Evolutionary conservation across 2,797 vertebrate genomes (phyloP).

Genomic region (Brotogeris chrysoptera): DNA sequence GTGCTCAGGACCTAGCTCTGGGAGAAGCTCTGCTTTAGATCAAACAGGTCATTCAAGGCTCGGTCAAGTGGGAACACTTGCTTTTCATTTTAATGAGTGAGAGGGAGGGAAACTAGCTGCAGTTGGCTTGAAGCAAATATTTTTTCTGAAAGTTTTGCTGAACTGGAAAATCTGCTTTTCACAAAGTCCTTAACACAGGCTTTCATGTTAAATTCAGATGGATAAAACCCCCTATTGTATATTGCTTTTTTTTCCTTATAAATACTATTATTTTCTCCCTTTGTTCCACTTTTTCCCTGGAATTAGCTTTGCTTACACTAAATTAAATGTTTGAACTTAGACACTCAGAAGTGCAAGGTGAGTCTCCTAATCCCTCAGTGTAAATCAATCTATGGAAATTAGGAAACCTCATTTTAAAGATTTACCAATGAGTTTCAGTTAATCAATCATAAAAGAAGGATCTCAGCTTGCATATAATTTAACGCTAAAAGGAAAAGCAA

Average conservation of each 20-base stretch:
- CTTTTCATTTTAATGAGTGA: conserved; percentile 41
- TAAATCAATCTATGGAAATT: background rate
- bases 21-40: conserved; percentile 16
- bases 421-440: background rate
- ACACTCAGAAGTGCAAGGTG: background rate
- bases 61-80: conserved; percentile 35
- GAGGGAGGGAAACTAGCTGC: conserved; percentile 7
- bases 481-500: background rate
- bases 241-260: background rate
- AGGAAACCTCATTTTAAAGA: background rate
- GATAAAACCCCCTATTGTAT: background rate
- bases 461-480: background rate
- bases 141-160: conserved; percentile 48
- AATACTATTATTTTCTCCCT: conserved; percentile 23
- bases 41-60: conserved; percentile 10
- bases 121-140: conserved; percentile 20
- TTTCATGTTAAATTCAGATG: conserved; percentile 5
- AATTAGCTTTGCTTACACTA: conserved; percentile 7
- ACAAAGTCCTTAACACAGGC: conserved; percentile 17
- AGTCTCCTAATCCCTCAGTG: background rate
- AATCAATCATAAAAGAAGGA: background rate
- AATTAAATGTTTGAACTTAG: background rate
- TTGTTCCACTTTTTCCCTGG: background rate
- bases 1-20: background rate
- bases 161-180: conserved; percentile 67